Base-by-base conservation (phyloP, 2,113 vertebrate species). In the Rutilus rutilus region DNA sequence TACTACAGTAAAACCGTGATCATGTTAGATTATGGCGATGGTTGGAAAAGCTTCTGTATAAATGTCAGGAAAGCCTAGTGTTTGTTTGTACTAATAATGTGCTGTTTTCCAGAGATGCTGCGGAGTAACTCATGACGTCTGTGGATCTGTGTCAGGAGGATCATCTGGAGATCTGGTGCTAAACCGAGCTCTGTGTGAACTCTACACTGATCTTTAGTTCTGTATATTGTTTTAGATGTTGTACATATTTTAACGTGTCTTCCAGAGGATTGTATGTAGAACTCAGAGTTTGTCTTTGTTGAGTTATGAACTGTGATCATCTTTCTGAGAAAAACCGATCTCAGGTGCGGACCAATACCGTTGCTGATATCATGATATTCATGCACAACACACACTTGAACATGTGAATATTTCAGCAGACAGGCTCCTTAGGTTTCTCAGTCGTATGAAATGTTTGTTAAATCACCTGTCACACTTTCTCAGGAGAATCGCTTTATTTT, bases 401-500 rank as follows among this genome's bases (percentile, higher is more conserved):
- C 39, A 0, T 45, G 0, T 6, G 69, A 42, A 74, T 74, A 74
- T 45, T 47, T 39, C n/a, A n/a, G n/a, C n/a, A n/a, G n/a, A n/a
- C n/a, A n/a, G n/a, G n/a, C n/a, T n/a, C 67, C 19, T 5, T 39
- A 1, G 3, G 19, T 23, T 71, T 23, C 19, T 71, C n/a, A 14
- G 36, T 71, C 19, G 0, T 10, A 36, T 36, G 65, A 39, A 10
- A 69, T 69, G 33, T 36, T 36, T 10, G 6, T 36, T 23, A 39
- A 71, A 71, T 39, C 33, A 15, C 47, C 7, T 77, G 5, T 19
- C 75, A 30, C 17, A 10, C n/a, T 47, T 25, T 65, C 78, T 64
- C 78, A 81, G 78, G 78, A n/a, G 39, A 81, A 21, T 45, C 21
- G 6, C 54, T 57, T 57, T 57, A 57, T 21, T 76, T 19, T 76